These are phyloP conservation scores for Oenanthe melanoleuca DNA, from an alignment of 2,113 vertebrate species.

Conservation along the genomic window DNA sequence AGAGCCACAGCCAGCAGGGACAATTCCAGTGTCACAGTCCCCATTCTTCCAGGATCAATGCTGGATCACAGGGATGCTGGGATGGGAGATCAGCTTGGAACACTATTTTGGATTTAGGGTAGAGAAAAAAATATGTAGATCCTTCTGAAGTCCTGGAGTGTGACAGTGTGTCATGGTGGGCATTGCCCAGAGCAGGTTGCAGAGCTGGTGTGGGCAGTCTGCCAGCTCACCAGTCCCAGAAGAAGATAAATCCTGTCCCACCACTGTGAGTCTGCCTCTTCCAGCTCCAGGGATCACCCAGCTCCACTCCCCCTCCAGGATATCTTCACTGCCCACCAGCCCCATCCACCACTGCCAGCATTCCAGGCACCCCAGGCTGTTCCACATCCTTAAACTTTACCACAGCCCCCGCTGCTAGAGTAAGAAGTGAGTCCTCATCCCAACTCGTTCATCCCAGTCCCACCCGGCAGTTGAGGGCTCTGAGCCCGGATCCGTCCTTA, in stretches of 20 bases:
- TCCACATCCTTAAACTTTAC: neutral
- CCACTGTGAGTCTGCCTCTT: fast-evolving
- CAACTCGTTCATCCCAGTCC: neutral
- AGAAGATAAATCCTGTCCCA: neutral
- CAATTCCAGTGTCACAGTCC: constrained; percentile 13
- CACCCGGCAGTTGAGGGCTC: fast-evolving
- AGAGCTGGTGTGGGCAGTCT: neutral
- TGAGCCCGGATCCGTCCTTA: neutral
- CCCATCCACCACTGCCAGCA: fast-evolving
- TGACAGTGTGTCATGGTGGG: neutral
- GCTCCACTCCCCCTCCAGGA: fast-evolving
- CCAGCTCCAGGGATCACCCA: neutral
- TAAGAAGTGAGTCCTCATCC: neutral
- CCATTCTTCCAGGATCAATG: neutral
- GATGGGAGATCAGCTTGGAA: neutral
- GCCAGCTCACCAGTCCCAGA: neutral
- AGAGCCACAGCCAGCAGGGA: constrained; percentile 36
- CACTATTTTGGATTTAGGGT: neutral
- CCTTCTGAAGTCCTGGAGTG: neutral
- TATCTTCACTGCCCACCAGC: fast-evolving
- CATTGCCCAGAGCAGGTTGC: neutral
- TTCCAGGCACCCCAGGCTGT: fast-evolving
- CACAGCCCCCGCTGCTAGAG: fast-evolving
- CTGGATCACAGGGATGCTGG: neutral
- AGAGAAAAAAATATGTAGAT: neutral